Evolutionary conservation across 2,113 vertebrate species (phyloP), one percentile per base, ranked within the genome.

Genomic region (Corynorhinus townsendii): DNA sequence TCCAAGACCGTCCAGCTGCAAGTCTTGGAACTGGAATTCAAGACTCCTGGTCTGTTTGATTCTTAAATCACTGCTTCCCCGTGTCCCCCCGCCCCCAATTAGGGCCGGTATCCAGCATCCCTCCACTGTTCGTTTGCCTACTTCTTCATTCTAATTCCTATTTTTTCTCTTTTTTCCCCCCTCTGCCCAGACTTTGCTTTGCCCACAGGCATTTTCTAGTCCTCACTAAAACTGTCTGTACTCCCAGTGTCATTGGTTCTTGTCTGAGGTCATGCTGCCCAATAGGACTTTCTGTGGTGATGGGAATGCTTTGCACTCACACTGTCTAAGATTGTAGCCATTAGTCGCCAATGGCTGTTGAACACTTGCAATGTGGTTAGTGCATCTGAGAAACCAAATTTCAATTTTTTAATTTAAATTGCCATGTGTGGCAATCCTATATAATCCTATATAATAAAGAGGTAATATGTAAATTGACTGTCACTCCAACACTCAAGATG

Each of bases 51-150:
- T 45, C 14, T 64, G n/a, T 71, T 77, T 33, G 43, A 20, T 77
- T 49, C 69, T 87, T 33, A 30, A 52, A 4, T 24, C 17, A 59
- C 28, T 7, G 4, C 9, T 19, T 19, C 8, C 15, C 54, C 30
- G 7, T 3, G 0, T 0, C 8, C 28, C 38, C 4, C 14, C 8
- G 22, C 38, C 4, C 14, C n/a, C 30, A 43, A 26, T 56, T 35
- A 40, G 54, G 52, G 45, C 30, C 10, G 56, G 26, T 43, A 10
- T 47, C 38, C 47, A 22, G 24, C 7, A 24, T 45, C n/a, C 49
- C 64, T 82, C 54, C 26, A 19, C 28, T n/a, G 6, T 47, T 81
- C 72, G 0, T 59, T 59, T 24, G 12, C 26, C 24, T 79, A 11
- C 26, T n/a, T 56, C 11, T 64, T 80, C 40, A 30, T 88, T 85